phyloP scores from a whole-genome alignment of 2,888 invertebrate genomes.

The Drosophila histrio region DNA sequence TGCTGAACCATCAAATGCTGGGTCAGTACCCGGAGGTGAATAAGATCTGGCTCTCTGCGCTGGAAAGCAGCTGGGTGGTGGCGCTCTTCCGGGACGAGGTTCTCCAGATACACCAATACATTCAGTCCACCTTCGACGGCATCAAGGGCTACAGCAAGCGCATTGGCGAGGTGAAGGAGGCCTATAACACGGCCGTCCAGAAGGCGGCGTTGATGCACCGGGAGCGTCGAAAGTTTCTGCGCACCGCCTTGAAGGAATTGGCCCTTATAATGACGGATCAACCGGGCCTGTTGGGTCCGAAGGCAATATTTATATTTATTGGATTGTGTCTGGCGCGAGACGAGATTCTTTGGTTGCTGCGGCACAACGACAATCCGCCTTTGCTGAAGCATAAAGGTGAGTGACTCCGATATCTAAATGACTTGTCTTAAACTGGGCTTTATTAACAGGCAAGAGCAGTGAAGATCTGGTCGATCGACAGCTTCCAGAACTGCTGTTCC shows the following conservation, averaged over 20 bases:
- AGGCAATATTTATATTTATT: constrained; percentile 98
- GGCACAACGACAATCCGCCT: constrained; percentile 98
- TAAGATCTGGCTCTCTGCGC: constrained; percentile 95
- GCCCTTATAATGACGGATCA: constrained; percentile 98
- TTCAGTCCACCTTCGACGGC: constrained; percentile 96
- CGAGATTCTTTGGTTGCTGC: constrained; percentile 97
- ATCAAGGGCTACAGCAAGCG: constrained; percentile 97
- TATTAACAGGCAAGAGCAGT: constrained; percentile 85
- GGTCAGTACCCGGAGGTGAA: constrained; percentile 92
- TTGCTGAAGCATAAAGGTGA: constrained; percentile 91
- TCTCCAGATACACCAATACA: constrained; percentile 96
- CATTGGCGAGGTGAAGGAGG: constrained; percentile 97
- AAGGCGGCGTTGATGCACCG: constrained; percentile 96
- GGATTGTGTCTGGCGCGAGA: constrained; percentile 97
- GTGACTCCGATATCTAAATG: neutral
- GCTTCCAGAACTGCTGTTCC: constrained; percentile 97
- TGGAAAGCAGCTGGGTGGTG: constrained; percentile 97
- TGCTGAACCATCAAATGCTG: constrained; percentile 94
- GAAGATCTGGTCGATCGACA: constrained; percentile 98
- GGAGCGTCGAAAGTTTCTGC: constrained; percentile 97
- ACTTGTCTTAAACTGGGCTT: neutral
- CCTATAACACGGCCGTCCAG: constrained; percentile 94
- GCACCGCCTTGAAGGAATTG: constrained; percentile 97
- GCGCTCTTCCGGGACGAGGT: constrained; percentile 98
- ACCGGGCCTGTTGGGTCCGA: constrained; percentile 97